Conservation (phyloP, 2,797 vertebrate species). For the Buceros bicornis region DNA sequence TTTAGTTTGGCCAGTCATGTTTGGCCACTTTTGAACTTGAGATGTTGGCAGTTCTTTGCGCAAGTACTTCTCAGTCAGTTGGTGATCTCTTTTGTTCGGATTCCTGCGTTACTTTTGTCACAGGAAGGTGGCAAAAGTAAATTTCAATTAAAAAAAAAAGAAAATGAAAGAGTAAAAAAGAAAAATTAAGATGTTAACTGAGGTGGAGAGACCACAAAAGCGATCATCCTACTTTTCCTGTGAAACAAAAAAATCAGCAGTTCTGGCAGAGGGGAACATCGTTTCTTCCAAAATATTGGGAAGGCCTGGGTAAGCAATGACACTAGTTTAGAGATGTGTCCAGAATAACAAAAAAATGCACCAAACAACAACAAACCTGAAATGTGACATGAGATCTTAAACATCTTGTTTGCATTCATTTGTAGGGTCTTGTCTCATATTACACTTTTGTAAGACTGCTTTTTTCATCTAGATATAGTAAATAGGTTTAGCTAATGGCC, state of each 20-base stretch:
- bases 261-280: neutral
- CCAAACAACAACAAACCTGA: neutral
- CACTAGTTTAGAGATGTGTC: neutral
- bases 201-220: neutral
- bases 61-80: neutral
- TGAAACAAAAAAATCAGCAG: neutral
- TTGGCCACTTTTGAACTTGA: neutral
- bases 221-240: neutral
- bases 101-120: neutral
- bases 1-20: neutral
- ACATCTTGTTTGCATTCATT: neutral
- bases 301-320: neutral
- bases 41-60: neutral
- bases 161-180: neutral
- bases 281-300: neutral
- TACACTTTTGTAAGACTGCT: neutral
- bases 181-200: neutral
- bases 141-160: neutral
- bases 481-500: neutral
- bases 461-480: neutral
- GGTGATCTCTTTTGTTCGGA: neutral
- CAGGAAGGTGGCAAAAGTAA: neutral
- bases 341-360: neutral
- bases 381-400: neutral
- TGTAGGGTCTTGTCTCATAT: neutral